Conservation (phyloP, 2,888 invertebrate species). For the Lordiphosa andalusiaca region DNA sequence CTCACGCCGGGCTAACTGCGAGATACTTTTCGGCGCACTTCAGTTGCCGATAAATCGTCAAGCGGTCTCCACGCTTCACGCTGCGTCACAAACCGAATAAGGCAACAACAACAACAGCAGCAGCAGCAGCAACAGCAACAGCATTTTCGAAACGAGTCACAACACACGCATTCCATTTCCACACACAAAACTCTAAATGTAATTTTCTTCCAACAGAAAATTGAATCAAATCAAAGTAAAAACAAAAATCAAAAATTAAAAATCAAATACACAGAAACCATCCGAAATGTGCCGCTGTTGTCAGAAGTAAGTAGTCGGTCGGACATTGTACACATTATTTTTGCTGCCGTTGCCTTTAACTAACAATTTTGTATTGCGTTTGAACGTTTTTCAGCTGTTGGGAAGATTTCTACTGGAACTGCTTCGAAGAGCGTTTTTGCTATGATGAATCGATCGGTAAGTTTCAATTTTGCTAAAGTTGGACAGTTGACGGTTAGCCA, state of each 20-base stretch:
- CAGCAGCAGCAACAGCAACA: neutral
- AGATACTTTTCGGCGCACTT: conserved; percentile 59
- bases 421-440: conserved; percentile 87
- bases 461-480: conserved; percentile 34
- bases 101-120: conserved; percentile 5
- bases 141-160: conserved; percentile 45
- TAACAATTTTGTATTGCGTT: conserved; percentile 21
- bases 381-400: conserved; percentile 82
- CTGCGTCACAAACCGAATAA: conserved; percentile 31
- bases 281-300: conserved; percentile 79
- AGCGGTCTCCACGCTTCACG: conserved; percentile 49
- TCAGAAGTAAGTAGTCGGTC: conserved; percentile 75
- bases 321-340: conserved; percentile 4
- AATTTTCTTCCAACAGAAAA: conserved; percentile 38
- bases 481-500: conserved; percentile 36
- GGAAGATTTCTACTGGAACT: conserved; percentile 87
- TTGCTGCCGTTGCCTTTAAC: conserved; percentile 20
- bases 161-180: conserved; percentile 37
- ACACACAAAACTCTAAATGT: conserved; percentile 47
- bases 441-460: conserved; percentile 86
- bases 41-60: conserved; percentile 69
- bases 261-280: neutral
- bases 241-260: neutral
- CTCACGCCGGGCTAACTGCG: conserved; percentile 32
- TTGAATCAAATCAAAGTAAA: conserved; percentile 10